A percentile compares a stretch with the other conserved stretches of the same genome.
phyloP scores from a whole-genome alignment of 2,888 invertebrate genomes.

The Epirrhoe alternata region DNA sequence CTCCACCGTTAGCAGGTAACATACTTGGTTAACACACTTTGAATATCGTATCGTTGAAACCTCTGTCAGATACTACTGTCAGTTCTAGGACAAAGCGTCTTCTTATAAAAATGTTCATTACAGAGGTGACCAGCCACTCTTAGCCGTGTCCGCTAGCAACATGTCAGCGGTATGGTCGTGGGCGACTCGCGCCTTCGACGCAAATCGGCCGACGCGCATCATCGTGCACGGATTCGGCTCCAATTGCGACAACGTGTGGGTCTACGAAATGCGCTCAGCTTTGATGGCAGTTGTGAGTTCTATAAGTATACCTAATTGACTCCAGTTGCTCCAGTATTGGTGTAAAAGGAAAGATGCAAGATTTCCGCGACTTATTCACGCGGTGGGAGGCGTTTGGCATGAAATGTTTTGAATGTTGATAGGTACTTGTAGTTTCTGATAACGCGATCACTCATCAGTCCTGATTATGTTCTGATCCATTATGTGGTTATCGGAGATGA shows the following conservation, averaged over 20 bases:
- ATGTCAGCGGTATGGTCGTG: conserved; percentile 88
- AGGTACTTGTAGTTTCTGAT: too few species aligned
- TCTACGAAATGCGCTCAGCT: conserved; percentile 96
- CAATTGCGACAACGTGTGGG: conserved; percentile 96
- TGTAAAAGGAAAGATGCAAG: background rate
- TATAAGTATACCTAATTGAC: background rate
- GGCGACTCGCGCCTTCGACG: conserved; percentile 88
- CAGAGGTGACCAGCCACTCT: conserved; percentile 87
- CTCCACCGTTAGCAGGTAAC: conserved; percentile 87
- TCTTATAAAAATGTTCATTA: conserved; percentile 35
- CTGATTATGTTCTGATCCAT: too few species aligned
- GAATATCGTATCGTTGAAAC: background rate
- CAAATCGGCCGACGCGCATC: conserved; percentile 89
- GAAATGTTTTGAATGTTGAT: background rate
- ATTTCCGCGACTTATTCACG: background rate
- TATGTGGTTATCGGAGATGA: too few species aligned
- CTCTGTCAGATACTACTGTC: too few species aligned
- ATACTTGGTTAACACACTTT: conserved; percentile 22
- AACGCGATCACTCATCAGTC: too few species aligned
- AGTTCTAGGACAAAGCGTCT: too few species aligned
- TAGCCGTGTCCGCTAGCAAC: conserved; percentile 90
- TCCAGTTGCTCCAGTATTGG: too few species aligned
- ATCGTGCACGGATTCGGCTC: conserved; percentile 98
- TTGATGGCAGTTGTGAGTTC: conserved; percentile 92
- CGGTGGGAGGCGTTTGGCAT: background rate